phyloP scores from a whole-genome alignment of 2,888 invertebrate genomes.

The Stegana nigrithorax region DNA sequence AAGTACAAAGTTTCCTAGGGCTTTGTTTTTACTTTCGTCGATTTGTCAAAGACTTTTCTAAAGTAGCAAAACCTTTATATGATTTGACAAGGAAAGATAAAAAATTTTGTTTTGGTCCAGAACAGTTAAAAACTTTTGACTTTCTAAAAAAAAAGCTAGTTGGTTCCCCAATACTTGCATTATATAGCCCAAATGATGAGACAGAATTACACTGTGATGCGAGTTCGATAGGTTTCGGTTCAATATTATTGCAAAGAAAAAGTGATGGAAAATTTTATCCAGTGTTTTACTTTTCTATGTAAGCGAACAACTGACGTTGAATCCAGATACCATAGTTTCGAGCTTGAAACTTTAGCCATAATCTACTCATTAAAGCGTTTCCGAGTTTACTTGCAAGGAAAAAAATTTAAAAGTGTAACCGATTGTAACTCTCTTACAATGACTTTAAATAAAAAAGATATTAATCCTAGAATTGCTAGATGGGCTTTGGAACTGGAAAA shows the following conservation, averaged over 20 bases:
- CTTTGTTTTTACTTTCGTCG: conserved; percentile 27
- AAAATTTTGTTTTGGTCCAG: conserved; percentile 27
- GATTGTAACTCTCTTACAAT: conserved; percentile 42
- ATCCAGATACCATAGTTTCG: conserved; percentile 47
- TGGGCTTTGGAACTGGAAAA: conserved; percentile 33
- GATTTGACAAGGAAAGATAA: conserved; percentile 29
- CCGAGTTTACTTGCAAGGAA: conserved; percentile 41
- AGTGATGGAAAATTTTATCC: conserved; percentile 23
- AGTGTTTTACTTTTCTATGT: conserved; percentile 50
- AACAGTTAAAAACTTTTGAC: conserved; percentile 26
- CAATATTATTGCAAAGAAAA: neutral
- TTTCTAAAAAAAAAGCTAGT: conserved; percentile 24
- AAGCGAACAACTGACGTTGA: conserved; percentile 42
- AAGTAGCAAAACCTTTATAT: conserved; percentile 24
- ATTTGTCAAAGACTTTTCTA: conserved; percentile 30
- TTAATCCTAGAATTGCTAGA: conserved; percentile 35
- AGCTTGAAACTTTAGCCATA: conserved; percentile 48
- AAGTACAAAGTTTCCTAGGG: neutral
- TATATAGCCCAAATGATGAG: neutral
- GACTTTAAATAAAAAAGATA: conserved; percentile 33
- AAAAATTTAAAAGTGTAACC: conserved; percentile 43
- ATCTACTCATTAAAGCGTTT: conserved; percentile 44
- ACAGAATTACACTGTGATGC: neutral
- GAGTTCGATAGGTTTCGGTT: neutral
- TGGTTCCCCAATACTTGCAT: neutral